Percentiles rank a stretch among this genome's conserved stretches.
phyloP scores from a whole-genome alignment of 2,888 invertebrate species.

The Caenorhabditis sp. region DNA sequence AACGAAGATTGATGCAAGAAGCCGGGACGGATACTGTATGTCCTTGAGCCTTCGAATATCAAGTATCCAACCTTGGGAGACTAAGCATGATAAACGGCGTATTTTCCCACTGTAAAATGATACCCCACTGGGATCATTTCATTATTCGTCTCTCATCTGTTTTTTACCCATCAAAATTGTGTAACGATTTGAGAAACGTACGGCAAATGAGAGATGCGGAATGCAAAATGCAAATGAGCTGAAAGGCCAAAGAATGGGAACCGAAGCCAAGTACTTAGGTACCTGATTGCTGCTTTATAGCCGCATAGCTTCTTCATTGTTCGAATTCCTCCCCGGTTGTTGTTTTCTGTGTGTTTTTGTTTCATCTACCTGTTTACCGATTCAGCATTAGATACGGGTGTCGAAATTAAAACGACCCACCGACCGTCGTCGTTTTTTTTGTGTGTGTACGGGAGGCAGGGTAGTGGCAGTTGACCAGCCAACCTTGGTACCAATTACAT shows the following conservation, averaged over 20 bases:
- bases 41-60: slow-evolving; percentile 10
- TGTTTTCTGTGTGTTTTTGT: slow-evolving; percentile 24
- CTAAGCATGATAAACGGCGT: slow-evolving; percentile 30
- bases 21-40: too few species aligned
- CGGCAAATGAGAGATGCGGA: too few species aligned
- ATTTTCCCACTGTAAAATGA: slow-evolving; percentile 12
- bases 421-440: slow-evolving; percentile 13
- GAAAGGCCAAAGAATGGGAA: slow-evolving; percentile 38
- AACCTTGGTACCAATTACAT: slow-evolving; percentile 57
- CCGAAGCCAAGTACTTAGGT: slow-evolving; percentile 1
- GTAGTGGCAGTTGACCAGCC: slow-evolving; percentile 35
- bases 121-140: slow-evolving; percentile 47
- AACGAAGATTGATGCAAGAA: slow-evolving; percentile 26
- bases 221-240: slow-evolving; percentile 42
- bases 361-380: slow-evolving; percentile 29
- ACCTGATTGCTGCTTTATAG: too few species aligned
- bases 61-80: slow-evolving; percentile 37
- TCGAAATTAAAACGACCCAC: slow-evolving; percentile 40
- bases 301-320: background rate
- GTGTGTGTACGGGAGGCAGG: too few species aligned
- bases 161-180: background rate
- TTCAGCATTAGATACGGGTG: slow-evolving; percentile 43
- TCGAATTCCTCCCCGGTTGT: slow-evolving; percentile 39
- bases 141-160: background rate
- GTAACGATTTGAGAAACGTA: slow-evolving; percentile 9